A percentile compares a stretch with the other conserved stretches of the same genome.
phyloP scores from a whole-genome alignment of 2,113 vertebrate species.

The Phaethon lepturus region DNA sequence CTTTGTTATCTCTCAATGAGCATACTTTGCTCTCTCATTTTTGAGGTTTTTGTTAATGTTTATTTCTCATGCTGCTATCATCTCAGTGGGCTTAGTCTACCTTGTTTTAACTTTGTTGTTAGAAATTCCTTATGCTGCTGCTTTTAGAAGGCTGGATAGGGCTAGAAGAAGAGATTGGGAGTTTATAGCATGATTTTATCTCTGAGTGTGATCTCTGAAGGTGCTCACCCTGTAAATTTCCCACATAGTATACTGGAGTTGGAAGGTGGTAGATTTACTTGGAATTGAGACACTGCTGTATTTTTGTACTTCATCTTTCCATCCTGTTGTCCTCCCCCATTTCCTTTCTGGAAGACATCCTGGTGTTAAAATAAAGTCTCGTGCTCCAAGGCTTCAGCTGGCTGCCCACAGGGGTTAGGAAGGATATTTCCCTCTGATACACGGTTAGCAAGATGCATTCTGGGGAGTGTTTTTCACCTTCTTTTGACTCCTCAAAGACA shows the following conservation, averaged over 20 bases:
- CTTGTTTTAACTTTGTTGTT: background rate
- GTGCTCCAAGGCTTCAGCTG: background rate
- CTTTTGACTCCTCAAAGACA: background rate
- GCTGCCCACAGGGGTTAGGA: background rate
- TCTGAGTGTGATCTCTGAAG: background rate
- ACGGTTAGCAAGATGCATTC: background rate
- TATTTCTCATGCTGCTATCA: background rate
- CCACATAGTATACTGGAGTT: background rate
- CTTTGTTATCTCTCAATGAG: background rate
- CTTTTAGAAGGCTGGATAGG: background rate
- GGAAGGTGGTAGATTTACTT: background rate
- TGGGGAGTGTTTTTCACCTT: background rate
- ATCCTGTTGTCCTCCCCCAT: background rate
- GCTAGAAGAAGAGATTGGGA: background rate
- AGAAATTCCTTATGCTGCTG: background rate
- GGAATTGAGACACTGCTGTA: background rate
- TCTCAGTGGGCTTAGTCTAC: background rate
- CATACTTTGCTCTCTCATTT: background rate
- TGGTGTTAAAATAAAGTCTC: background rate
- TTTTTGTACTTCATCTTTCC: background rate
- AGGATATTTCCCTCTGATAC: background rate
- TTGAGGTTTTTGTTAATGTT: background rate
- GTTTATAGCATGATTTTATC: background rate
- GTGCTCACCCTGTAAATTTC: background rate
- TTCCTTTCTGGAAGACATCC: slow-evolving; percentile 22